A percentile compares a stretch with the other conserved stretches of the same genome.
These are phyloP conservation scores for Diabrotica virgifera DNA, from an alignment of 1,140 invertebrate genomes.

Conservation along the genomic window DNA sequence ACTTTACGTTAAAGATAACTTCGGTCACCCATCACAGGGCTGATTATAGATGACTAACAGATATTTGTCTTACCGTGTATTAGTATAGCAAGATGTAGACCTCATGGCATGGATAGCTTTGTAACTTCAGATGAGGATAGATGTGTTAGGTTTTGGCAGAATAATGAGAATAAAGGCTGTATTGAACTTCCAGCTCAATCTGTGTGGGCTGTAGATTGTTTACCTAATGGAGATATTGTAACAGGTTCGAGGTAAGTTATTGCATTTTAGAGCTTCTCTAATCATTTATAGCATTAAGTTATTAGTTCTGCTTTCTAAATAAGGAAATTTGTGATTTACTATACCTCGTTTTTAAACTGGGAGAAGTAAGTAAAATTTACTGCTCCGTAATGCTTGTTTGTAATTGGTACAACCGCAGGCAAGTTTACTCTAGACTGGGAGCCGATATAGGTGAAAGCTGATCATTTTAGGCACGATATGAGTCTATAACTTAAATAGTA, in stretches of 20 bases:
- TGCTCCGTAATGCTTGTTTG: no score
- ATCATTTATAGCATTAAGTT: constrained; percentile 12
- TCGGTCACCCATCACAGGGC: no score
- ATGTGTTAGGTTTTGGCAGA: constrained; percentile 80
- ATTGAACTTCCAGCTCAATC: constrained; percentile 80
- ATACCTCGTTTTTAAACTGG: no score
- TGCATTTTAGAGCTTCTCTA: constrained; percentile 5
- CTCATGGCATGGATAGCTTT: constrained; percentile 58
- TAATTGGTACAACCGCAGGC: no score
- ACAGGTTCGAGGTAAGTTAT: constrained; percentile 67
- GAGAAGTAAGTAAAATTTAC: no score
- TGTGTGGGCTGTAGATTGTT: constrained; percentile 80
- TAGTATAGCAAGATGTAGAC: constrained; percentile 62
- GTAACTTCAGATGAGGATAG: constrained; percentile 84
- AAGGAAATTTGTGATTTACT: no score
- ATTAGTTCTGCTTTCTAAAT: constrained; percentile 5
- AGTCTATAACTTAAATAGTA: no score
- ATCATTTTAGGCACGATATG: no score
- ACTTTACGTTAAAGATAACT: no score
- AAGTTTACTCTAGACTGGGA: no score
- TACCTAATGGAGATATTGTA: constrained; percentile 87
- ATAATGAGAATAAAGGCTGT: constrained; percentile 62
- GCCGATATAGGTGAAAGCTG: no score
- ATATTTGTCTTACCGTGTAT: background rate
- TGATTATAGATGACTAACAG: no score